A percentile compares a stretch with the other conserved stretches of the same genome.
Evolutionary conservation across 2,888 invertebrate species (phyloP).

Genomic region (Hanleya hanleyi): DNA sequence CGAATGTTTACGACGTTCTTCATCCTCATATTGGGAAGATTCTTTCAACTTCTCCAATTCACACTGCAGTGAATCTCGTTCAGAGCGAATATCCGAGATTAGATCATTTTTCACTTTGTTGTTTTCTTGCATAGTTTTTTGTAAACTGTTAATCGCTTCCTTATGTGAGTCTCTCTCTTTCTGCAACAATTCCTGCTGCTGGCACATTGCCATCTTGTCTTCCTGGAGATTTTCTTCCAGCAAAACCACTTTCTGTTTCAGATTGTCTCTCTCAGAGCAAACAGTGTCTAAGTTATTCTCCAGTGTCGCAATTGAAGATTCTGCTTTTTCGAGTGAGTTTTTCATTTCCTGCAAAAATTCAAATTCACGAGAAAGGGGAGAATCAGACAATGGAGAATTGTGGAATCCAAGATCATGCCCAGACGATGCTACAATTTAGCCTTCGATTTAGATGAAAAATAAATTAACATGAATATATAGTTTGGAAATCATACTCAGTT

Average conservation of each 20-base stretch:
- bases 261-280: constrained; percentile 39
- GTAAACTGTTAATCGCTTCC: constrained; percentile 23
- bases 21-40: constrained; percentile 57
- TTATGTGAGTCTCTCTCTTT: constrained; percentile 28
- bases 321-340: constrained; percentile 38
- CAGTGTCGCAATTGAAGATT: neutral
- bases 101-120: constrained; percentile 47
- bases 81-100: neutral
- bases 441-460: no score
- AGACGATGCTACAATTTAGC: no score
- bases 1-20: constrained; percentile 61
- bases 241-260: constrained; percentile 47
- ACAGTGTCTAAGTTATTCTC: constrained; percentile 26
- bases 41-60: constrained; percentile 29
- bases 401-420: no score
- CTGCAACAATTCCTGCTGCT: constrained; percentile 33
- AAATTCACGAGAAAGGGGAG: no score
- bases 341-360: constrained; percentile 45
- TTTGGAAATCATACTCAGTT: no score
- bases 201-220: constrained; percentile 39
- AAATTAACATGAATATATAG: no score
- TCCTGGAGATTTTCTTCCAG: constrained; percentile 29
- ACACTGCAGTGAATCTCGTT: constrained; percentile 9
- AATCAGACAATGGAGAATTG: no score
- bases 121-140: constrained; percentile 48